Evolutionary conservation across 2,113 vertebrate species (phyloP), one percentile per base, ranked within the genome.

Genomic region (Leucopsar rothschildi): DNA sequence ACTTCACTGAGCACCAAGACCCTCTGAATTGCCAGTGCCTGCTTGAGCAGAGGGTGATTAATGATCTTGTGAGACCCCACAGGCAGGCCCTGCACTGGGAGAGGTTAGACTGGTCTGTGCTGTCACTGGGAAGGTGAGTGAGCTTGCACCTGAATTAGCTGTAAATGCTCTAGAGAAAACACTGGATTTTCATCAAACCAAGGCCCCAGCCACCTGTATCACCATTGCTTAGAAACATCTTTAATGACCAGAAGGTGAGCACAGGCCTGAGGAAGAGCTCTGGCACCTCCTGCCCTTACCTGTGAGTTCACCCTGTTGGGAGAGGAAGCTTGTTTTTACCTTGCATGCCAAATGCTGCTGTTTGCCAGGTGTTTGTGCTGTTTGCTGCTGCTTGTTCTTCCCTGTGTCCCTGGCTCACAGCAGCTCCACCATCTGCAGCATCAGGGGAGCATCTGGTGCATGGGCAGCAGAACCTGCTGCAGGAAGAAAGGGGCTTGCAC

Each of bases 1-100:
- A 24, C 40, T n/a, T 75, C 15, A 14, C 19, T 0, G 2, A 84
- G 35, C 28, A 31, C 45, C 12, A 44, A 13, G 24, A 8, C 27
- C n/a, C 12, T 65, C 12, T 65, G 50, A 40, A 55, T 45, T 60
- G 28, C 45, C 53, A 22, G 40, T 23, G 37, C 44, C 27, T 5
- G 1, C 28, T 9, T 25, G 33, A 45, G 59, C 40, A 28, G 40
- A 71, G 47, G 25, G 53, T 37, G 25, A 27, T 52, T 17, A 13
- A 21, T 8, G 24, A 14, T 42, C 25, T 12, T 1, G 4, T 4
- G 20, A 82, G 61, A 40, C 6, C 28, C 52, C 10, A 0, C 12
- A 53, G 68, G 56, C 39, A n/a, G n/a, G n/a, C n/a, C 50, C 40
- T 44, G 18, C 24, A 5, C 8, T 40, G 69, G 42, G 33, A 82